These are phyloP conservation scores for Myotis daubentonii DNA, from an alignment of 2,797 vertebrate genomes.

Conservation along the genomic window DNA sequence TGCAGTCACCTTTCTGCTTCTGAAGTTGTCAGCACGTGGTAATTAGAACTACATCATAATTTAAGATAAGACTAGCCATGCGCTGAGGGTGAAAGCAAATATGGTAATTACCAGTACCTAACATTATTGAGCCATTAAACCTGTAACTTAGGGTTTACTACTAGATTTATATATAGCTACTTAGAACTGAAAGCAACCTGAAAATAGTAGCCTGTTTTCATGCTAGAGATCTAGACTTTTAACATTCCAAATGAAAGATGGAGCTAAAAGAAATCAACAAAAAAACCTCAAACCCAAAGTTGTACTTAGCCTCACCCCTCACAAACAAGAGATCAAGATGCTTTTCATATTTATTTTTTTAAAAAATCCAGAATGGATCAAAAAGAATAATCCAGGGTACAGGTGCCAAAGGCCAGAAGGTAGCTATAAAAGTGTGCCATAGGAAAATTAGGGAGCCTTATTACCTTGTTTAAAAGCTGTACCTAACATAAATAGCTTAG, in stretches of 20 bases:
- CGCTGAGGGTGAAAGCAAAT: neutral
- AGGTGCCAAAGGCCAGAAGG: conserved; percentile 74
- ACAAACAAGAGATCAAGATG: conserved; percentile 36
- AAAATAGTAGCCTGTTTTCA: neutral
- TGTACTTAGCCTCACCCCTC: neutral
- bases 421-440: conserved; percentile 43
- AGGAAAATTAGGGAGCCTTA: conserved; percentile 52
- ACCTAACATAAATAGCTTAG: conserved; percentile 65
- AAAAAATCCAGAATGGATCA: conserved; percentile 83
- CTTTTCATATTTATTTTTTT: conserved; percentile 82
- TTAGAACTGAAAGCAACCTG: neutral
- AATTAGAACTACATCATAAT: neutral
- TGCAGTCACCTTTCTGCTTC: neutral
- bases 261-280: neutral
- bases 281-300: neutral
- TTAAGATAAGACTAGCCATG: neutral
- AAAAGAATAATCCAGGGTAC: conserved; percentile 80
- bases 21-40: neutral
- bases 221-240: neutral
- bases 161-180: neutral
- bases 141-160: neutral
- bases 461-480: conserved; percentile 59
- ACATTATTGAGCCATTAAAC: neutral
- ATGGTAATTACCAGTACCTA: neutral
- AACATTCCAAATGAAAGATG: neutral